Evolutionary conservation across 1,140 invertebrate species (phyloP), one percentile per base, ranked within the genome.

Genomic region (Drosophila kohkoa): DNA sequence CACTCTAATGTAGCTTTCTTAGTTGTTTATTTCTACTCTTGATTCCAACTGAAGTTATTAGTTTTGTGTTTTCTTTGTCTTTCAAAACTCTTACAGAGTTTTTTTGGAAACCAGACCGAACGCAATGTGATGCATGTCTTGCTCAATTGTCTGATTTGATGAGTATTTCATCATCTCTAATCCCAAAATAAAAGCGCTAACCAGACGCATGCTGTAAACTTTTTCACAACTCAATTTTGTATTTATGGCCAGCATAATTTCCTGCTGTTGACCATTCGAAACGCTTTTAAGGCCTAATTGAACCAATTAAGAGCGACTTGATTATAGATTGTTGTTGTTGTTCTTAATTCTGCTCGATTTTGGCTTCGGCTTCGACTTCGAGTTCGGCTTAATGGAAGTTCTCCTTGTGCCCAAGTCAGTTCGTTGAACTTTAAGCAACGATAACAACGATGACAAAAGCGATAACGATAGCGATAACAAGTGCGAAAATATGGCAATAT

Each of bases 371-470:
- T 20, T 20, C 16, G 16, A 20, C 16, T 15, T 41, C 10, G 25
- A 20, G 30, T 10, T 43, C 5, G 25, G 20, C 49, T n/a, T 10
- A 16, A 45, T 6, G 28, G 55, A 59, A n/a, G 58, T 68, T 73
- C 55, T 41, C 55, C 64, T 67, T 67, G 64, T 20, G 63, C 63
- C 70, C 43, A 3, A 66, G 54, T 51, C 52, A 52, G 63, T 73
- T 59, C 55, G 63, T 28, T 51, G 69, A 72, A 72, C 69, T 59
- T 58, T 67, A 41, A 28, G 5, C 51, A 58, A 20, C 6, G 30
- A 38, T 38, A 10, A 38, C 35, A 32, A 32, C 32, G 32, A 7
- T 8, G 7, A 8, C 32, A 32, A 32, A 7, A 32, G 32, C 32
- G 32, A 32, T 71, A 55, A 28, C 20, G 59, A 71, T 64, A 38